A percentile compares a stretch with the other conserved stretches of the same genome.
Evolutionary conservation across 2,888 invertebrate species (phyloP).

Genomic region (Pristionchus arcanus): DNA sequence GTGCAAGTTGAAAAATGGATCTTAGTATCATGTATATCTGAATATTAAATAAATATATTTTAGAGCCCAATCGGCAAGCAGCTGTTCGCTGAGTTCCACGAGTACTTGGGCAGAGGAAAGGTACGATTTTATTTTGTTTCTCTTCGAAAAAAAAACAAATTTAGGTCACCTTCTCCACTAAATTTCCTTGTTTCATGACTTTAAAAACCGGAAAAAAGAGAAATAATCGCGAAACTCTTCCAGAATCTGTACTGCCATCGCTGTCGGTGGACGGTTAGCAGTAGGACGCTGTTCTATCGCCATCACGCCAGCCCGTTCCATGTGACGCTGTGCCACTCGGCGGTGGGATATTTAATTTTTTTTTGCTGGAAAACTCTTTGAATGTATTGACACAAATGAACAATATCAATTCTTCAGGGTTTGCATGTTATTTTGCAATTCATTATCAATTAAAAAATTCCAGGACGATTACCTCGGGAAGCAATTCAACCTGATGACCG

Average conservation of each 20-base stretch:
- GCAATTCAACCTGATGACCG: slow-evolving; percentile 3
- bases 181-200: no score
- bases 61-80: neutral
- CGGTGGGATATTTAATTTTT: neutral
- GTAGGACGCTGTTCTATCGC: neutral
- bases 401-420: no score
- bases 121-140: no score
- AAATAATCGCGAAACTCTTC: no score
- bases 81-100: neutral
- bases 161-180: no score
- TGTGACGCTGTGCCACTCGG: neutral
- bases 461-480: neutral
- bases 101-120: neutral
- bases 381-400: no score
- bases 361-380: no score
- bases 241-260: slow-evolving; percentile 1
- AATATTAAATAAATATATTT: neutral
- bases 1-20: neutral
- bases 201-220: no score
- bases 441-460: no score
- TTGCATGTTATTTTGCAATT: no score
- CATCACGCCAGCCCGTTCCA: neutral
- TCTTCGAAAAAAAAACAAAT: no score
- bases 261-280: neutral
- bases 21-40: neutral